Conservation (phyloP, 2,888 invertebrate genomes). For the Laspeyria flexula region DNA sequence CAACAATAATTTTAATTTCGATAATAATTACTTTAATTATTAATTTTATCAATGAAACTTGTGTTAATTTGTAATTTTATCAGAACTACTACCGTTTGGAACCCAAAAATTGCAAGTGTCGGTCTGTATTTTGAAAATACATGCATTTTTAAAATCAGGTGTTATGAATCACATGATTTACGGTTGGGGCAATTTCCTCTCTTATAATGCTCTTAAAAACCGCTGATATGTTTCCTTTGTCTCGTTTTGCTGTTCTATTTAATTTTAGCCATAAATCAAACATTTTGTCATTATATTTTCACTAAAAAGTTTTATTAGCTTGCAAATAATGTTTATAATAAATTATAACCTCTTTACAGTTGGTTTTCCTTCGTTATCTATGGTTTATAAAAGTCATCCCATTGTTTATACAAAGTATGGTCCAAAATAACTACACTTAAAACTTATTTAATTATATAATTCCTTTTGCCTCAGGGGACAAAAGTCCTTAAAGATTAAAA, state of each 20-base stretch:
- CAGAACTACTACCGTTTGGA: no score
- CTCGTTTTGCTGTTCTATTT: no score
- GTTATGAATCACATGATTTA: conserved; percentile 69
- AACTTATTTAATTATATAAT: no score
- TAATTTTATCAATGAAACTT: conserved; percentile 42
- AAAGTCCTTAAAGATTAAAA: no score
- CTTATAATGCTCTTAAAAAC: conserved; percentile 2
- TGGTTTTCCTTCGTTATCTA: no score
- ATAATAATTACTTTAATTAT: conserved; percentile 11
- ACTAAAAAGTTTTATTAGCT: not conserved
- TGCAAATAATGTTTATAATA: not conserved
- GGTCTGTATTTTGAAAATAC: conserved; percentile 22
- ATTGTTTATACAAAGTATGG: no score
- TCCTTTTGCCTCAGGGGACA: no score
- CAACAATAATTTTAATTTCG: conserved; percentile 29
- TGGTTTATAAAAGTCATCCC: no score
- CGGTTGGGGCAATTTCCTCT: conserved; percentile 15
- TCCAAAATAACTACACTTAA: no score
- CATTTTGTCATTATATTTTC: not conserved
- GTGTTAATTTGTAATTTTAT: conserved; percentile 27
- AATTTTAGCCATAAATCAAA: not conserved
- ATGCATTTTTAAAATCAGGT: conserved; percentile 51
- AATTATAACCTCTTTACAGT: not conserved
- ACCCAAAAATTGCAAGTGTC: not conserved
- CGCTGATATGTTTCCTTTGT: not conserved